A percentile compares a stretch with the other conserved stretches of the same genome.
phyloP scores from a whole-genome alignment of 2,888 invertebrate species.

The Oligia strigilis region DNA sequence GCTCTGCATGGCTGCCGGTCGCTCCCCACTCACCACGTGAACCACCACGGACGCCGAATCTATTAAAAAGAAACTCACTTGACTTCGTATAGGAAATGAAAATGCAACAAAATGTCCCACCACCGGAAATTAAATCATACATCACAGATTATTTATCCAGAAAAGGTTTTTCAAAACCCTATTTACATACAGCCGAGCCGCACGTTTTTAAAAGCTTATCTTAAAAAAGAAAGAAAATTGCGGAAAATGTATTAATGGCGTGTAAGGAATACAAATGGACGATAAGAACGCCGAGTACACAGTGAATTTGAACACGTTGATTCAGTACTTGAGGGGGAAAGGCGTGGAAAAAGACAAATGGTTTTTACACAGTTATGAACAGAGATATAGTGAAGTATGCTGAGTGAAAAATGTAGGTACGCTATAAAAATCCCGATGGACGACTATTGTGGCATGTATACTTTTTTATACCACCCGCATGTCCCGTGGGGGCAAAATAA shows the following conservation, averaged over 20 bases:
- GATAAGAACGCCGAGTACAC: conserved; percentile 73
- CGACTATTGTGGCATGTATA: conserved; percentile 49
- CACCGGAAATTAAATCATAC: conserved; percentile 69
- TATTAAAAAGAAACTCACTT: conserved; percentile 73
- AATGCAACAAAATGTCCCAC: conserved; percentile 62
- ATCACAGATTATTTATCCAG: conserved; percentile 65
- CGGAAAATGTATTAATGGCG: conserved; percentile 72
- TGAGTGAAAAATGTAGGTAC: conserved; percentile 71
- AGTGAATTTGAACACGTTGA: conserved; percentile 77
- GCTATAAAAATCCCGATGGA: conserved; percentile 66
- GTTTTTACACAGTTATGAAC: conserved; percentile 71
- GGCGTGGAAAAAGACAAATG: conserved; percentile 76
- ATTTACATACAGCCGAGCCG: conserved; percentile 63
- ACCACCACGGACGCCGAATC: conserved; percentile 95
- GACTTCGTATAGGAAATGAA: conserved; percentile 60
- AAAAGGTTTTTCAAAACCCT: conserved; percentile 62
- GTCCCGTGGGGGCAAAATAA: conserved; percentile 53
- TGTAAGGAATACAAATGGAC: conserved; percentile 77
- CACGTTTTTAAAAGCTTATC: conserved; percentile 63
- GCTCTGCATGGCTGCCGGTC: conserved; percentile 92
- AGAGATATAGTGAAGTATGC: conserved; percentile 74
- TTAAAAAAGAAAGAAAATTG: conserved; percentile 65
- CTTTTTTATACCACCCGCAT: conserved; percentile 60
- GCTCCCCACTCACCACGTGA: conserved; percentile 95
- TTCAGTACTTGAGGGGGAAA: conserved; percentile 71